Percentiles rank a stretch among this genome's conserved stretches.
Evolutionary conservation across 2,888 invertebrate species (phyloP).

Genomic region (Tetrapedia diversipes): DNA sequence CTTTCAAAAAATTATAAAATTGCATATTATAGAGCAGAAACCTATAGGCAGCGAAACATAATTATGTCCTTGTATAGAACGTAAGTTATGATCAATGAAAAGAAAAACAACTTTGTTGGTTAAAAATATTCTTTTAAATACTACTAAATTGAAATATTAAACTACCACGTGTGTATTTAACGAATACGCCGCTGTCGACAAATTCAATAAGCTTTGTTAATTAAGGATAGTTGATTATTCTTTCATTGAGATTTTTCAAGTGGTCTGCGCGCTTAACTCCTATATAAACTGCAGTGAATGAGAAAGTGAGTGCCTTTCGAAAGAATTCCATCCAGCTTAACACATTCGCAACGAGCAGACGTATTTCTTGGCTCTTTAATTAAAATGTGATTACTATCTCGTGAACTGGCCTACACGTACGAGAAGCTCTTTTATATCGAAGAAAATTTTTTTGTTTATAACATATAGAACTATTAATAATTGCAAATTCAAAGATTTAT

Average conservation of each 20-base stretch:
- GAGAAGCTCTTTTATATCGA: not conserved
- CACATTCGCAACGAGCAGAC: not conserved
- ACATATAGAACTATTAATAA: not conserved
- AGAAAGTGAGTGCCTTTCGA: slow-evolving; percentile 8
- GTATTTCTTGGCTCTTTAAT: slow-evolving; percentile 9
- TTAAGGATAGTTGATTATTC: not conserved
- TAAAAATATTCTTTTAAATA: not conserved
- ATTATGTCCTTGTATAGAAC: no score
- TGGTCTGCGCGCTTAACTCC: not conserved
- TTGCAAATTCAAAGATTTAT: not conserved
- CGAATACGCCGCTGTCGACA: not conserved
- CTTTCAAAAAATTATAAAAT: slow-evolving; percentile 3
- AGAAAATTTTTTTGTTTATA: not conserved
- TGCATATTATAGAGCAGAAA: not conserved
- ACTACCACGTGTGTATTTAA: not conserved
- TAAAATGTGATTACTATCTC: slow-evolving; percentile 15
- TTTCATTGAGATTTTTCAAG: slow-evolving; percentile 1
- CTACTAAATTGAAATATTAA: not conserved
- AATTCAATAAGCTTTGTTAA: slow-evolving; percentile 6
- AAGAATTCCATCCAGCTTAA: not conserved
- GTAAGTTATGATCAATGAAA: no score
- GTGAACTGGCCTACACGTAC: not conserved
- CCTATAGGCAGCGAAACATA: not conserved
- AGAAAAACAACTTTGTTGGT: not conserved
- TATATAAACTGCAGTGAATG: slow-evolving; percentile 3